phyloP scores from a whole-genome alignment of 2,888 invertebrate species.

The Kuschelorhynchus macadamiae region DNA sequence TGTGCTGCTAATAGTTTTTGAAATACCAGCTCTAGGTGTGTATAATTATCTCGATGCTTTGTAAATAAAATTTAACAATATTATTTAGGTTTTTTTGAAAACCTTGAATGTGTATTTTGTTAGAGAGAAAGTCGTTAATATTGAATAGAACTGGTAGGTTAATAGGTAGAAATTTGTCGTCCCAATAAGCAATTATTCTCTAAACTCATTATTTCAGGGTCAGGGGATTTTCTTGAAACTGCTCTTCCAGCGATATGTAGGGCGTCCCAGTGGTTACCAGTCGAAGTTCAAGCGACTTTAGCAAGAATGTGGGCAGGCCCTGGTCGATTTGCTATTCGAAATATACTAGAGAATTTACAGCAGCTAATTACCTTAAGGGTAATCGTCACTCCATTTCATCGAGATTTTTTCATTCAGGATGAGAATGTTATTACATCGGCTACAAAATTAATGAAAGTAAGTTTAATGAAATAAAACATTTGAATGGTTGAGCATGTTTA shows the following conservation, averaged over 20 bases:
- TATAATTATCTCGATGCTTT: background rate
- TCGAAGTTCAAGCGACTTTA: slow-evolving; percentile 83
- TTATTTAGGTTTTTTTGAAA: too few relatives aligned
- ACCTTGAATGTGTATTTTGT: too few relatives aligned
- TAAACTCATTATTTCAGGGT: slow-evolving; percentile 68
- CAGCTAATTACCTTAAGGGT: slow-evolving; percentile 90
- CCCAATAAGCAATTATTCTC: too few relatives aligned
- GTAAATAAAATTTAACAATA: background rate
- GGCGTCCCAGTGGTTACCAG: slow-evolving; percentile 81
- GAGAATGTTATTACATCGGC: slow-evolving; percentile 87
- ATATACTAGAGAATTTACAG: slow-evolving; percentile 84
- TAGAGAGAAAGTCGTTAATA: too few relatives aligned
- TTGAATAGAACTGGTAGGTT: too few relatives aligned
- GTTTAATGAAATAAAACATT: slow-evolving; percentile 7
- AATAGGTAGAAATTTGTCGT: too few relatives aligned
- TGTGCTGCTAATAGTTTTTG: slow-evolving; percentile 69
- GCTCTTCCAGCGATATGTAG: slow-evolving; percentile 85
- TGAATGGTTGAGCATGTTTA: too few relatives aligned
- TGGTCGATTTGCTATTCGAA: slow-evolving; percentile 72
- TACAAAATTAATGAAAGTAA: slow-evolving; percentile 89
- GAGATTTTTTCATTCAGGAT: slow-evolving; percentile 85
- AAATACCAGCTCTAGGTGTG: slow-evolving; percentile 67
- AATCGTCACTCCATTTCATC: slow-evolving; percentile 81
- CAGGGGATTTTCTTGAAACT: slow-evolving; percentile 86
- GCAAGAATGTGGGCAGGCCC: slow-evolving; percentile 85